Conservation (phyloP, 2,888 invertebrate species). For the Poecilus cupreus region DNA sequence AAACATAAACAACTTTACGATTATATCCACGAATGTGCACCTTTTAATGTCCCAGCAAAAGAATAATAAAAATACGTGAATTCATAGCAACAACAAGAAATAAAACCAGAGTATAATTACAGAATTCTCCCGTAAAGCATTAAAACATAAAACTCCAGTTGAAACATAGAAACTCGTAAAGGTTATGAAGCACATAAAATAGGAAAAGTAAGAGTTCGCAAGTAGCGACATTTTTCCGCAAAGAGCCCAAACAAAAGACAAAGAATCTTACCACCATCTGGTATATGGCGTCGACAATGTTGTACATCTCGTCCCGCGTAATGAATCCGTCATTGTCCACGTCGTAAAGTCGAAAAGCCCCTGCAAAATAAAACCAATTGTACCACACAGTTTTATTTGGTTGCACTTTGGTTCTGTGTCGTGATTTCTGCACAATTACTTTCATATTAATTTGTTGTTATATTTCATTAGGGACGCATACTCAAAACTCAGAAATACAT, state of each 20-base stretch:
- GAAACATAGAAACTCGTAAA: constrained; percentile 15
- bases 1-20: no score
- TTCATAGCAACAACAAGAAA: not conserved
- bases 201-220: not conserved
- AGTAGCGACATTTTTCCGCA: not conserved
- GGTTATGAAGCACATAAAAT: constrained; percentile 1
- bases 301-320: constrained; percentile 96
- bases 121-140: not conserved
- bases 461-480: no score
- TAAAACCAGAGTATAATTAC: constrained; percentile 13
- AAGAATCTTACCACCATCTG: constrained; percentile 94
- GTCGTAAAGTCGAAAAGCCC: constrained; percentile 97
- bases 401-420: not conserved
- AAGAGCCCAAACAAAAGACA: constrained; percentile 13
- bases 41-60: not conserved
- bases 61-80: not conserved
- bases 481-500: no score
- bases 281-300: constrained; percentile 97
- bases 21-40: not conserved
- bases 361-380: constrained; percentile 74
- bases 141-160: constrained; percentile 13
- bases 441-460: no score
- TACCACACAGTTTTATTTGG: not conserved
- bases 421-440: not conserved
- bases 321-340: constrained; percentile 97